Conservation (phyloP, 2,113 vertebrate species). For the Ibidorhyncha struthersii region DNA sequence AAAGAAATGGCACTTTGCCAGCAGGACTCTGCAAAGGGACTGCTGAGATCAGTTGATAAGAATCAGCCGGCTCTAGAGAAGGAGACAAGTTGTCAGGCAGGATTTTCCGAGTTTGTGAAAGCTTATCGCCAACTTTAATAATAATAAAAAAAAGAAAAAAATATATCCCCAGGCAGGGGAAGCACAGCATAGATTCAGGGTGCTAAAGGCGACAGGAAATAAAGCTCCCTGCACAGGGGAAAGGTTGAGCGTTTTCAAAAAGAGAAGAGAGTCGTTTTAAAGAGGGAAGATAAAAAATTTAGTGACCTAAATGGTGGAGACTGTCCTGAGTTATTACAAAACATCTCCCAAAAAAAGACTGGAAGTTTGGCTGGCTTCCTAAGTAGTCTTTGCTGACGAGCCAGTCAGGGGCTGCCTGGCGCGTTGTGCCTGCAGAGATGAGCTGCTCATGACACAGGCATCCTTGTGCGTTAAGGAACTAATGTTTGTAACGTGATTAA, state of each 20-base stretch:
- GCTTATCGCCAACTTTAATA: background rate
- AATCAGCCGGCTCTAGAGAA: background rate
- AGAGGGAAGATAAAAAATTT: background rate
- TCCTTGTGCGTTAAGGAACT: background rate
- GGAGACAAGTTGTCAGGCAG: slow-evolving; percentile 1
- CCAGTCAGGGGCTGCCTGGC: background rate
- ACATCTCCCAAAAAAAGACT: background rate
- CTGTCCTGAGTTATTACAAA: background rate
- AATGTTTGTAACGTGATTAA: background rate
- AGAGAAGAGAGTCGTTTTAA: background rate
- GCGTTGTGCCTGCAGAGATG: background rate
- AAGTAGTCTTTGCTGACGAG: slow-evolving; percentile 17
- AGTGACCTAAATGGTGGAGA: background rate
- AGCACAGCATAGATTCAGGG: background rate
- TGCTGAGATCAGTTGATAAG: background rate
- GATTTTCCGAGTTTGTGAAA: background rate
- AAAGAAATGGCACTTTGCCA: background rate
- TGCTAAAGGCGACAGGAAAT: background rate
- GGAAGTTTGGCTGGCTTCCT: background rate
- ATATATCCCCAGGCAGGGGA: background rate
- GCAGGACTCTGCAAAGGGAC: background rate
- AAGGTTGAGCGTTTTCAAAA: background rate
- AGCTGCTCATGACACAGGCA: background rate
- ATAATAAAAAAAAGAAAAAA: background rate
- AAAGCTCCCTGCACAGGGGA: background rate